phyloP scores from a whole-genome alignment of 37 sponge, comb jelly and placozoan species.

The Amphimedon queenslandica region DNA sequence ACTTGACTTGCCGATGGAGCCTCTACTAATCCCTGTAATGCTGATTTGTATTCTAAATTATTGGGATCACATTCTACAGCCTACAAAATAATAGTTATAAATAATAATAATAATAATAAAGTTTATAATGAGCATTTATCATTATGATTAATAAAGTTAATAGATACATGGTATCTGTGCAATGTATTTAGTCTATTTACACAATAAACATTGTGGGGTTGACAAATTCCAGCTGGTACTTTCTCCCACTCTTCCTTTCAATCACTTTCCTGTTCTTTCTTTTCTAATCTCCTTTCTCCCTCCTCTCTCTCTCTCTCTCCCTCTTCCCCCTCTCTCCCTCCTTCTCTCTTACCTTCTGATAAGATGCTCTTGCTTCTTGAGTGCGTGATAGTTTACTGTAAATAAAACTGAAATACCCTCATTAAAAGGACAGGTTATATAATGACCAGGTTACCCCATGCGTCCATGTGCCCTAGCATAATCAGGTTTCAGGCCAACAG shows the following conservation, averaged over 20 bases:
- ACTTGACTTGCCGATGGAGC: no score
- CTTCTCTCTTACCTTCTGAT: not conserved
- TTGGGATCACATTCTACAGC: conserved; percentile 45
- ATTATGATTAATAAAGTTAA: no score
- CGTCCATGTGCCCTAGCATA: conserved; percentile 70
- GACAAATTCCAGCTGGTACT: no score
- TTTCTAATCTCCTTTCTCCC: no score
- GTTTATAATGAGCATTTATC: no score
- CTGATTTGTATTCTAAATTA: conserved; percentile 39
- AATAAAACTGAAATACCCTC: not conserved
- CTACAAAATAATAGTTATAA: no score
- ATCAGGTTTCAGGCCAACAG: conserved; percentile 45
- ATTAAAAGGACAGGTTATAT: not conserved
- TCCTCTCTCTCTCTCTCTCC: no score
- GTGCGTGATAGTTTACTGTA: not conserved
- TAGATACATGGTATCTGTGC: not conserved
- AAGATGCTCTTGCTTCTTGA: not conserved
- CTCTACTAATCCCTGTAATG: conserved; percentile 7
- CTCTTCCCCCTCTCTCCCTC: not conserved
- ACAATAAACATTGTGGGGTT: not conserved
- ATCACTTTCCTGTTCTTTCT: no score
- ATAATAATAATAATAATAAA: no score
- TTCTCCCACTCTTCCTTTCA: not conserved
- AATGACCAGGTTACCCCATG: conserved; percentile 48
- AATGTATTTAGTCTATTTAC: not conserved